Base-by-base conservation (phyloP, 1,140 invertebrate genomes). In the Oscheius sp. region DNA sequence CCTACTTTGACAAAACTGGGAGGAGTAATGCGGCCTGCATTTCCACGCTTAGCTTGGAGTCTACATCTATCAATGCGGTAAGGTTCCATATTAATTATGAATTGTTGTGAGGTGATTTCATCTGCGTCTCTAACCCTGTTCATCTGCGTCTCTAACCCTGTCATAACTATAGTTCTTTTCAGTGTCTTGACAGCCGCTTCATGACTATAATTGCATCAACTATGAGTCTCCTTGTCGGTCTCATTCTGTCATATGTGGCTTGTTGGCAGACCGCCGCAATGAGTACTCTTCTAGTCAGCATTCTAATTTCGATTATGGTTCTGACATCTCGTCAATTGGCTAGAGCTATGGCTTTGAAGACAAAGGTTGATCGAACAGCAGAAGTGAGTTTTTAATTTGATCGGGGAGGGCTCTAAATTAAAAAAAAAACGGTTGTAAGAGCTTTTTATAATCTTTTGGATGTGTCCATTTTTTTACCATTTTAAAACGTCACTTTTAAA, bases 131-230 rank as follows among this genome's bases (percentile, higher is more conserved):
- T n/a, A n/a, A n/a, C n/a, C n/a, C n/a, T n/a, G n/a, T n/a, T n/a
- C n/a, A n/a, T n/a, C n/a, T n/a, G n/a, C n/a, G n/a, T n/a, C n/a
- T n/a, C n/a, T n/a, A n/a, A n/a, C n/a, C n/a, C n/a, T n/a, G n/a
- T n/a, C n/a, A 78, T 58, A 66, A 2, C 68, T 38, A n/a, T n/a
- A n/a, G n/a, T 34, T 75, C 7, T 55, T 68, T 80, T 10, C 75
- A 87, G 86, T 86, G 86, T 20, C 82, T 86, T 23, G 86, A 92
- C 2, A 88, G 79, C 15, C 79, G 85, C 68, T 71, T 87, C n/a
- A 85, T 85, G 2, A 78, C 71, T 2, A 59, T 85, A 1, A 66
- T 87, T 20, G 81, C 85, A 71, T 80, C 75, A 63, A 13, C 86
- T 7, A 80, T 85, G 35, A 84, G 85, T 62, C 82, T 87, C 29